phyloP scores from a whole-genome alignment of 2,113 vertebrate genomes.

The Globicephala melas region DNA sequence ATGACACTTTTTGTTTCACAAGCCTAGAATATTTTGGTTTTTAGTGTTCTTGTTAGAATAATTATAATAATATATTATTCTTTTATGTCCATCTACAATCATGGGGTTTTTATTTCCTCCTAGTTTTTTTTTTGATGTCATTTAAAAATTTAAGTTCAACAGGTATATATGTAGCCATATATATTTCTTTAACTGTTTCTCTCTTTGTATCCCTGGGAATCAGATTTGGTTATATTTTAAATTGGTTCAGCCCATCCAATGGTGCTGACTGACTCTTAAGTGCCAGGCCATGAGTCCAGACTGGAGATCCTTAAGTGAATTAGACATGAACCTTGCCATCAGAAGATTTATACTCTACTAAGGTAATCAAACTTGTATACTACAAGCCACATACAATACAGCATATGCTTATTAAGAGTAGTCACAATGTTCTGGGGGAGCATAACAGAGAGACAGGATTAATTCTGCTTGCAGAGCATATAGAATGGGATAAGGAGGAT shows the following conservation, averaged over 20 bases:
- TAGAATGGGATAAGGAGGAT: background rate
- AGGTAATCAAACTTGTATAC: background rate
- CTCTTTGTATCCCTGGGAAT: background rate
- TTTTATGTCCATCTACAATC: background rate
- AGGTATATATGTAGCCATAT: background rate
- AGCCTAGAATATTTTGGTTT: background rate
- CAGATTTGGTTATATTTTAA: slow-evolving; percentile 17
- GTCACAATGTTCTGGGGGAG: background rate
- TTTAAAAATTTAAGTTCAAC: slow-evolving; percentile 8
- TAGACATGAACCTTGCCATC: background rate
- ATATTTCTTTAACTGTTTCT: background rate
- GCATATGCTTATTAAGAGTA: background rate
- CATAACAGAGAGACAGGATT: background rate
- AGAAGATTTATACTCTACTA: background rate
- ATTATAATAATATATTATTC: background rate
- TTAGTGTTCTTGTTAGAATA: background rate
- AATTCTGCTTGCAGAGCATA: background rate
- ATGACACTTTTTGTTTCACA: background rate
- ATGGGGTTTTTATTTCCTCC: background rate
- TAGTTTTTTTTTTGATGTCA: background rate
- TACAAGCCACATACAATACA: background rate
- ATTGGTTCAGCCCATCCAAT: background rate
- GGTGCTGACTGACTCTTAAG: background rate
- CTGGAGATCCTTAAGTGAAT: background rate
- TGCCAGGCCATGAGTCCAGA: background rate